These are phyloP conservation scores for Plebejus melissa DNA, from an alignment of 2,888 invertebrate species.

Conservation along the genomic window DNA sequence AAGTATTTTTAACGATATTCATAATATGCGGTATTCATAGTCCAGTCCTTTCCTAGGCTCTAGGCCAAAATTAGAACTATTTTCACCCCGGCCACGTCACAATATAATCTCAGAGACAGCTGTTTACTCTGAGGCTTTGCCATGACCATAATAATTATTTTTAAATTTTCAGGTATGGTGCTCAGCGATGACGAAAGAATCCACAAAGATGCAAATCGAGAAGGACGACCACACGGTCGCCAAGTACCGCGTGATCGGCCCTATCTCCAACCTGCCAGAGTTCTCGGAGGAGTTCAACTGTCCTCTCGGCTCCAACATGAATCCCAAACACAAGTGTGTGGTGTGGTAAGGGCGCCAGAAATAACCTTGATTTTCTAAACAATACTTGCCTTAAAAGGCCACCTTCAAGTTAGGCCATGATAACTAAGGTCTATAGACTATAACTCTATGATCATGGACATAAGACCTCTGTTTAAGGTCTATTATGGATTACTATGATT, in stretches of 20 bases:
- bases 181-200: constrained; percentile 91
- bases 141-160: background rate
- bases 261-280: constrained; percentile 90
- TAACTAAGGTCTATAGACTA: too few species aligned
- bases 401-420: too few species aligned
- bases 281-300: constrained; percentile 91
- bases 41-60: background rate
- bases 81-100: too few species aligned
- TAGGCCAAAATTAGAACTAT: too few species aligned
- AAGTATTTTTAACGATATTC: too few species aligned
- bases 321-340: constrained; percentile 90
- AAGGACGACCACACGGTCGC: constrained; percentile 96
- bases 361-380: background rate
- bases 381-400: too few species aligned
- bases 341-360: constrained; percentile 82
- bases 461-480: too few species aligned
- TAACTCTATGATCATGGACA: too few species aligned
- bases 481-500: too few species aligned
- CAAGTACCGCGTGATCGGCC: constrained; percentile 90
- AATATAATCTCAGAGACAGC: too few species aligned
- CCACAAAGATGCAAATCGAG: constrained; percentile 90
- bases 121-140: too few species aligned
- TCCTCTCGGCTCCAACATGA: constrained; percentile 87
- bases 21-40: too few species aligned
- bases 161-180: constrained; percentile 87